phyloP scores from a whole-genome alignment of 2,888 invertebrate species.

The Athalia rosae region DNA sequence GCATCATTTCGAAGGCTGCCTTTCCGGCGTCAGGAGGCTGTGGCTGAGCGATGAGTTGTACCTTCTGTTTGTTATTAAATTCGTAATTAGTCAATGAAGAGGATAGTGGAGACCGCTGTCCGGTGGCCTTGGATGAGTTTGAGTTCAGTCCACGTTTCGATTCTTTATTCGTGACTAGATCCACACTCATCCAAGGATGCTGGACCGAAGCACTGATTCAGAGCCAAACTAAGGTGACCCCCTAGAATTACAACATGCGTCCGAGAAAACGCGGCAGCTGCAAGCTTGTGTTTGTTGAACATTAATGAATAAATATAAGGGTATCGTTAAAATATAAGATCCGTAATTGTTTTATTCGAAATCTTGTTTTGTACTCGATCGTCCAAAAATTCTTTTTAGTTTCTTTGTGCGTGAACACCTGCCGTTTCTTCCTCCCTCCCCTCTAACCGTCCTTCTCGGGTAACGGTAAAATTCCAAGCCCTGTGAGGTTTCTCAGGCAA shows the following conservation, averaged over 20 bases:
- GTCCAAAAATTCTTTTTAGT: slow-evolving; percentile 60
- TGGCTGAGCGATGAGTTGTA: slow-evolving; percentile 39
- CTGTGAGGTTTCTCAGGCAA: slow-evolving; percentile 50
- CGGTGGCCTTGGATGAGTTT: slow-evolving; percentile 79
- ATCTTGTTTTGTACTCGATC: not conserved
- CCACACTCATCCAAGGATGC: slow-evolving; percentile 86
- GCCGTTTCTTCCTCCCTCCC: slow-evolving; percentile 59
- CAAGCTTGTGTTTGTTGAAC: not conserved
- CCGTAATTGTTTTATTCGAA: not conserved
- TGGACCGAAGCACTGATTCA: slow-evolving; percentile 64
- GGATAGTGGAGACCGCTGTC: slow-evolving; percentile 46
- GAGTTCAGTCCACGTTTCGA: slow-evolving; percentile 83
- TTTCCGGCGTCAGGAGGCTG: slow-evolving; percentile 46
- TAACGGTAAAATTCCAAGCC: slow-evolving; percentile 61
- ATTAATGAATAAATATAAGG: slow-evolving; percentile 6
- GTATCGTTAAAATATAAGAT: not conserved
- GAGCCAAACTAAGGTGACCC: slow-evolving; percentile 23
- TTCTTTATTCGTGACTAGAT: slow-evolving; percentile 82
- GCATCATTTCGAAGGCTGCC: slow-evolving; percentile 53
- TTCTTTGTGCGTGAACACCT: slow-evolving; percentile 69
- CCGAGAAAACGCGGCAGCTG: not conserved
- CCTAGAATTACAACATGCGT: slow-evolving; percentile 29
- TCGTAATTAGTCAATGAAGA: slow-evolving; percentile 8
- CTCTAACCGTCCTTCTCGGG: slow-evolving; percentile 57
- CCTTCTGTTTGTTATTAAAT: slow-evolving; percentile 30